Evolutionary conservation across 2,113 vertebrate species (phyloP), one percentile per base, ranked within the genome.

Genomic region (Alligator mississippiensis): DNA sequence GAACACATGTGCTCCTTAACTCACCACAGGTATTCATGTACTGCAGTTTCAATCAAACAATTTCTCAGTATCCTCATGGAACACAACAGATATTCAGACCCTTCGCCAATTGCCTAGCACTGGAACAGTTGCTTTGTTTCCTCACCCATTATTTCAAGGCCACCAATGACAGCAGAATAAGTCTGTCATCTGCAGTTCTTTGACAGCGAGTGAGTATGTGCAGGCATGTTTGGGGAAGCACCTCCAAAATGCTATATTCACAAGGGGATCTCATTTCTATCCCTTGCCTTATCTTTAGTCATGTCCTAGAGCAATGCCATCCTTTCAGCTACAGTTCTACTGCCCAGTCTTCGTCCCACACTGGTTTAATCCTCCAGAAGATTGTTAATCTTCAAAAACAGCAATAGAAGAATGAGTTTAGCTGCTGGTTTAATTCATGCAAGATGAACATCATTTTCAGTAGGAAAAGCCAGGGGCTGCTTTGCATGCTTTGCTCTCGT

Each of bases 401-500:
- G 11, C 7, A 9, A 22, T 24, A 76, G 47, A 9, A 76, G 25
- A 47, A 16, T 3, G 22, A 47, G 47, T 17, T 83, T 77, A 15
- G 34, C 13, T 57, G 24, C 21, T 55, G 21, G 38, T 47, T 27
- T 14, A 6, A 68, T 11, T 19, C 14, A 59, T 30, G 10, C 14
- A 30, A 47, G 28, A 19, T 18, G 17, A 79, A 13, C 4, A 21
- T 28, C 61, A 28, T 13, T 27, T 24, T 74, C 38, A 16, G 28
- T 16, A 30, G 61, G 34, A 54, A 25, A 75, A n/a, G 27, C 64
- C 28, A 25, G 55, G 55, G 70, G 79, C 25, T 5, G 3, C 2
- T 0, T 19, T 21, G 22, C 27, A 78, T 9, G 1, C 16, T 25
- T 22, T 25, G 25, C 63, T 21, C 59, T 57, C 0, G 0, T 24